phyloP scores from a whole-genome alignment of 2,113 vertebrate genomes.

The Entosphenus tridentatus region DNA sequence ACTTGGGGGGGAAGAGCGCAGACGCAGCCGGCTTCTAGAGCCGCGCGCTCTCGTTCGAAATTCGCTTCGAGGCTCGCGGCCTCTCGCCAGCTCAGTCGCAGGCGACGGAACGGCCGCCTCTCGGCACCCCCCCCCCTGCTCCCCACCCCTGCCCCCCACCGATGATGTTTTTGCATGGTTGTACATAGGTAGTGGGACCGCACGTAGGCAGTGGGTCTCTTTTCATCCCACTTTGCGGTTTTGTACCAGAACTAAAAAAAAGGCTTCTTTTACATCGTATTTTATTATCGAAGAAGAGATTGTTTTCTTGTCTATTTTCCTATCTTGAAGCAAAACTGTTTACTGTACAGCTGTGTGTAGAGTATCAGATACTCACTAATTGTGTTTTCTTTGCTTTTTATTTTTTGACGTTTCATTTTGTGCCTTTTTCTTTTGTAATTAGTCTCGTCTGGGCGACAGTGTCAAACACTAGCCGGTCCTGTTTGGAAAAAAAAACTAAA shows the following conservation, averaged over 20 bases:
- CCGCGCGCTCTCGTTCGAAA: too few relatives aligned
- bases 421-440: constrained; percentile 4
- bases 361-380: constrained; percentile 6
- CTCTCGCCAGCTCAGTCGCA: too few relatives aligned
- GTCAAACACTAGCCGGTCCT: constrained; percentile 3
- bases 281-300: constrained; percentile 4
- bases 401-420: too few relatives aligned
- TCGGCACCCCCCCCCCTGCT: too few relatives aligned
- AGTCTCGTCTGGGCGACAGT: background rate
- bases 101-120: too few relatives aligned
- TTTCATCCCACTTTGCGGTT: constrained; percentile 3
- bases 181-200: constrained; percentile 3
- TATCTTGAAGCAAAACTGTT: constrained; percentile 5
- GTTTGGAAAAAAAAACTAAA: constrained; percentile 2
- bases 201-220: background rate
- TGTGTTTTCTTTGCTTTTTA: constrained; percentile 6
- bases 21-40: too few relatives aligned
- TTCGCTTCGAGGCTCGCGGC: too few relatives aligned
- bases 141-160: too few relatives aligned
- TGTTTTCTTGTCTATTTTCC: constrained; percentile 5
- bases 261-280: constrained; percentile 6
- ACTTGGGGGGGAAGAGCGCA: too few relatives aligned
- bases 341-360: constrained; percentile 6
- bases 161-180: background rate
- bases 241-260: background rate